Conservation (phyloP, 2,797 vertebrate species). For the Rhadinocentrus ornatus region DNA sequence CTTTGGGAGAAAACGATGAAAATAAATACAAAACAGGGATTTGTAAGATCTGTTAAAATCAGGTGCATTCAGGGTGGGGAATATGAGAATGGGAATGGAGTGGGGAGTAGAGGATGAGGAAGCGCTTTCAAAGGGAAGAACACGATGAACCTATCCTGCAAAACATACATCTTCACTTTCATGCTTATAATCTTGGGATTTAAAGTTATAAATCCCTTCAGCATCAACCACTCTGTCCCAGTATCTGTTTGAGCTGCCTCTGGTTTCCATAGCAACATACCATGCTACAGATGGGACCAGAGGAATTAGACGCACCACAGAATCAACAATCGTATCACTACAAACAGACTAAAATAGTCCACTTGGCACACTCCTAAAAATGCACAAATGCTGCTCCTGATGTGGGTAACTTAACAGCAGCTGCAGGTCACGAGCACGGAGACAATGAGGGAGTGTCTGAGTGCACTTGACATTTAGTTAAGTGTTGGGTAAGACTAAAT, state of each 20-base stretch:
- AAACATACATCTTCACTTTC: neutral
- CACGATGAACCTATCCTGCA: neutral
- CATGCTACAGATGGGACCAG: constrained; percentile 32
- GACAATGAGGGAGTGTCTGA: neutral
- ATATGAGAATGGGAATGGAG: constrained; percentile 33
- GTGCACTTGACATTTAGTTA: constrained; percentile 1
- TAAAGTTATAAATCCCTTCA: neutral
- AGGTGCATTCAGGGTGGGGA: constrained; percentile 21
- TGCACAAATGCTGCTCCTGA: constrained; percentile 10
- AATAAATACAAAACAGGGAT: constrained; percentile 56
- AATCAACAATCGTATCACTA: constrained; percentile 13
- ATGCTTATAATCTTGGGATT: neutral
- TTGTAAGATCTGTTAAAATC: constrained; percentile 58
- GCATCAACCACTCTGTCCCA: neutral
- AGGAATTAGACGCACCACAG: constrained; percentile 17
- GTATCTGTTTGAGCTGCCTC: constrained; percentile 28
- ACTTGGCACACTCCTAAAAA: constrained; percentile 9
- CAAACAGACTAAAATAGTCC: constrained; percentile 34
- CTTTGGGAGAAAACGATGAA: constrained; percentile 64
- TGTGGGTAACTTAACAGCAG: constrained; percentile 19
- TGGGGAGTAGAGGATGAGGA: constrained; percentile 29
- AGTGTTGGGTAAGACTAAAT: constrained; percentile 7
- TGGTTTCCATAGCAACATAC: constrained; percentile 54
- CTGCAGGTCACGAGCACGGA: neutral
- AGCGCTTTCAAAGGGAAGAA: constrained; percentile 13